phyloP scores from a whole-genome alignment of 2,797 vertebrate genomes.

The Tauraco hartlaubi region DNA sequence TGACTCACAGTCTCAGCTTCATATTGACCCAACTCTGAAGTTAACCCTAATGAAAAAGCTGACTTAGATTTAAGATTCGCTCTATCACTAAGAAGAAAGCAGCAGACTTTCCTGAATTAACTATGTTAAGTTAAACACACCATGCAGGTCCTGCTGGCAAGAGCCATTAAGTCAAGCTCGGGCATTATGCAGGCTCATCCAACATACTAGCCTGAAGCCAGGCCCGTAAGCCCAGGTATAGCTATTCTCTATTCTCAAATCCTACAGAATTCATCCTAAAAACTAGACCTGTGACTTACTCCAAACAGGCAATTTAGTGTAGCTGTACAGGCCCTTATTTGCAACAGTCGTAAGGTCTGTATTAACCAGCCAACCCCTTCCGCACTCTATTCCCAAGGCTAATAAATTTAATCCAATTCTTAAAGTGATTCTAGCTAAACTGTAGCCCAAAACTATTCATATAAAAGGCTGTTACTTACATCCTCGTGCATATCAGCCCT shows the following conservation, averaged over 20 bases:
- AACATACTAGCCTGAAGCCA: background rate
- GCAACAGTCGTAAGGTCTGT: background rate
- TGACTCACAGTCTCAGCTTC: background rate
- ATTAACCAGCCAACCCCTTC: background rate
- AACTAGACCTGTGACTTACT: background rate
- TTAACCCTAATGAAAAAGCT: background rate
- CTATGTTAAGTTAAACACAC: background rate
- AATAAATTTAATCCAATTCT: background rate
- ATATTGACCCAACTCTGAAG: background rate
- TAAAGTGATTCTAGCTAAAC: background rate
- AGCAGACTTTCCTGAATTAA: background rate
- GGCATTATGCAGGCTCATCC: background rate
- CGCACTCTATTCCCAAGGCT: background rate
- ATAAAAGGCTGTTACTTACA: background rate
- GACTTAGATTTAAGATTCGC: background rate
- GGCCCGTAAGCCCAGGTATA: background rate
- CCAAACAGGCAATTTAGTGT: background rate
- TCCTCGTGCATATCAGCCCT: background rate
- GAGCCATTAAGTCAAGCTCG: background rate
- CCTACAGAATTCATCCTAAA: background rate
- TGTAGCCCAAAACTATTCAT: background rate
- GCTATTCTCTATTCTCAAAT: background rate
- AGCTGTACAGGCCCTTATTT: background rate
- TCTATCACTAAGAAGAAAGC: background rate
- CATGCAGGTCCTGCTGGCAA: background rate